A percentile compares a stretch with the other conserved stretches of the same genome.
Conservation (phyloP, 2,113 vertebrate species). For the Sclerurus mexicanus region DNA sequence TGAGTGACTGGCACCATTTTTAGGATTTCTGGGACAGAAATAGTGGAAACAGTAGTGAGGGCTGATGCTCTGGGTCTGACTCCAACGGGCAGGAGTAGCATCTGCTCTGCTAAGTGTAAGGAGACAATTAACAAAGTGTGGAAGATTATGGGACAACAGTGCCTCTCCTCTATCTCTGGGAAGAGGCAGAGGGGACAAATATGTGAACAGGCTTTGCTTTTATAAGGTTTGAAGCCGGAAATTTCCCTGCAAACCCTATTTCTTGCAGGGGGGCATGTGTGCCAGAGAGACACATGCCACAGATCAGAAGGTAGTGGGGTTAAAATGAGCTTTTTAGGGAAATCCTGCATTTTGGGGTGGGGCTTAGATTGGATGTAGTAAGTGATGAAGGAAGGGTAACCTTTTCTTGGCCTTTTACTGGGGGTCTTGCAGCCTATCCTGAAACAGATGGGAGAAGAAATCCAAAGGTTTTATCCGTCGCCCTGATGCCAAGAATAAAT, state of each 20-base stretch:
- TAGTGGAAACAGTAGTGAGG: background rate
- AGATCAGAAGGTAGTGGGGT: accelerated
- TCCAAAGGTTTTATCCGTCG: background rate
- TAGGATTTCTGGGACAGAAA: background rate
- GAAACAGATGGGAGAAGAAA: background rate
- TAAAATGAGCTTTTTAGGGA: background rate
- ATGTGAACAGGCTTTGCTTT: background rate
- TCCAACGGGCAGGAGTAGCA: background rate
- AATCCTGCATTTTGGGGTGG: background rate
- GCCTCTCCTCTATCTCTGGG: background rate
- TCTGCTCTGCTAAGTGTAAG: background rate
- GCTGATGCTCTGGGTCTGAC: background rate
- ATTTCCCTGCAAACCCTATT: background rate
- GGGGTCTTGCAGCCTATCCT: background rate
- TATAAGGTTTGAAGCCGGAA: background rate
- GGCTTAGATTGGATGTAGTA: background rate
- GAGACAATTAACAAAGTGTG: background rate
- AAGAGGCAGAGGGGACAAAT: background rate
- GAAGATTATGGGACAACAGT: background rate
- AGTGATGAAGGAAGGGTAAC: background rate
- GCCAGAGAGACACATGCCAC: background rate
- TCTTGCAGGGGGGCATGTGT: background rate
- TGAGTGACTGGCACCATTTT: background rate
- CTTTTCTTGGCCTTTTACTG: background rate
- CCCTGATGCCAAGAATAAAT: background rate